phyloP scores from a whole-genome alignment of 2,888 invertebrate species.

The Cheiracanthium punctorium region DNA sequence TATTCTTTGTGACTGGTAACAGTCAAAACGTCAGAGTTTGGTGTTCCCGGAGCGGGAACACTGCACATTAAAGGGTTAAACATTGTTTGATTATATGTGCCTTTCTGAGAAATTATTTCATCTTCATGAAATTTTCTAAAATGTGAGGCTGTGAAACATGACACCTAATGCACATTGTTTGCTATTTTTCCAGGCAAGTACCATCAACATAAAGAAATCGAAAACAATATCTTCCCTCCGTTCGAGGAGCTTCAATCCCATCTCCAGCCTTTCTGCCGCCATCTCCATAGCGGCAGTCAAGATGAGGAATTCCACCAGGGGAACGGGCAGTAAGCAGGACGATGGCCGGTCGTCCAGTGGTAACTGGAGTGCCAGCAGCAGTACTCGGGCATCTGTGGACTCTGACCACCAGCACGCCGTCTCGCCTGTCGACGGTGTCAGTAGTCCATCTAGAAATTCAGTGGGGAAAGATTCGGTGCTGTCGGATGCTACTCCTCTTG shows the following conservation, averaged over 20 bases:
- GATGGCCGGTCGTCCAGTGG: slow-evolving; percentile 88
- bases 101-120: no score
- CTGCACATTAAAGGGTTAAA: no score
- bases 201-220: neutral
- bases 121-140: no score
- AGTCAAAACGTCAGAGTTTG: no score
- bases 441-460: slow-evolving; percentile 74
- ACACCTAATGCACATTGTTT: no score
- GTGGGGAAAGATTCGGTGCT: slow-evolving; percentile 76
- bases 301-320: slow-evolving; percentile 80
- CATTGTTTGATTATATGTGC: no score
- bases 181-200: slow-evolving; percentile 8
- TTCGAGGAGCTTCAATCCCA: slow-evolving; percentile 62
- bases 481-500: slow-evolving; percentile 70
- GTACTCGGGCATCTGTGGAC: slow-evolving; percentile 79
- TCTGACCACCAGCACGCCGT: slow-evolving; percentile 76
- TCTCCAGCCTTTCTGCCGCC: slow-evolving; percentile 78
- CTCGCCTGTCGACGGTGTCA: slow-evolving; percentile 22
- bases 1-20: no score
- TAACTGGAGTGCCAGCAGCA: slow-evolving; percentile 95
- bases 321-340: slow-evolving; percentile 43
- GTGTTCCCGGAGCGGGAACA: no score
- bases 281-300: slow-evolving; percentile 83
- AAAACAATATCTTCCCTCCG: slow-evolving; percentile 40
- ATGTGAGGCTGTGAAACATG: no score